phyloP scores from a whole-genome alignment of 23 tunicate species.

The Trididemnum miniatum region DNA sequence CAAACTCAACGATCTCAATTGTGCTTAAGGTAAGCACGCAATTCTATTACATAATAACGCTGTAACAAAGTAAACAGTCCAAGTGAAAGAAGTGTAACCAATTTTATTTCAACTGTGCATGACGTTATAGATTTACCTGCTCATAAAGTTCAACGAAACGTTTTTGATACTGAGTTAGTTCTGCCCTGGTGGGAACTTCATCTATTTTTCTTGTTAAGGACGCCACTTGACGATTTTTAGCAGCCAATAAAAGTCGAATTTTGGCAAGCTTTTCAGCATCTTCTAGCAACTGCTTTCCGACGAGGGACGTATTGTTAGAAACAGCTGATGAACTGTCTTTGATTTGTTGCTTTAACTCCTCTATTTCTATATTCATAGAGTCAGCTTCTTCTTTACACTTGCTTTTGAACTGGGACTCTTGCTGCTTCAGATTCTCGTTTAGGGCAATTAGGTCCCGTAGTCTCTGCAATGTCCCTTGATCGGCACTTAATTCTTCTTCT shows the following conservation, averaged over 20 bases:
- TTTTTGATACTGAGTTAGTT: constrained; percentile 81
- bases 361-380: constrained; percentile 53
- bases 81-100: no score
- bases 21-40: no score
- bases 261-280: constrained; percentile 70
- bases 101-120: not conserved
- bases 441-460: constrained; percentile 52
- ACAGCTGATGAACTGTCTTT: constrained; percentile 19
- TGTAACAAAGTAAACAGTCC: no score
- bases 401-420: constrained; percentile 68
- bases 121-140: constrained; percentile 45
- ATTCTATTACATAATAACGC: no score
- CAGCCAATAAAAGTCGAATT: constrained; percentile 64
- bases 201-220: constrained; percentile 73
- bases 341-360: constrained; percentile 33
- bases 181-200: constrained; percentile 97
- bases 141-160: constrained; percentile 86
- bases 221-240: constrained; percentile 73
- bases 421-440: constrained; percentile 76
- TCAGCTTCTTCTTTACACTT: constrained; percentile 75
- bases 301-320: constrained; percentile 49
- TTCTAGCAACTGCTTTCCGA: constrained; percentile 58
- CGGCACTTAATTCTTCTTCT: constrained; percentile 65
- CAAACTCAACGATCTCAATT: no score
- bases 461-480: constrained; percentile 40